Conservation (phyloP, 1,140 invertebrate species). For the Caerostris darwini region DNA sequence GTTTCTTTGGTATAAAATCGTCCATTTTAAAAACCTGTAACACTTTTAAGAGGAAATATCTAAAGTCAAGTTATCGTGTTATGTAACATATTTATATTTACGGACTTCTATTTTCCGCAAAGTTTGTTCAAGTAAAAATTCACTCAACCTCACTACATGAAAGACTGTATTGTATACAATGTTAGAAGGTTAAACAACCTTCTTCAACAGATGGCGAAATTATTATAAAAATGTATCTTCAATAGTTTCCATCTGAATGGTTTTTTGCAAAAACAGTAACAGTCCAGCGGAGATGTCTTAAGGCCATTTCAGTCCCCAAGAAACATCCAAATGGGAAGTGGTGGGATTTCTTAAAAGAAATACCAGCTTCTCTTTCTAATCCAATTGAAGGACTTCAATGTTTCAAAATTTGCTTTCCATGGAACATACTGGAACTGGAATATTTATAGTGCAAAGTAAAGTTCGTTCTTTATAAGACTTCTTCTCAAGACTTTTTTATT, state of each 20-base stretch:
- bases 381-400: conserved; percentile 54
- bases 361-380: conserved; percentile 40
- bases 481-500: conserved; percentile 36
- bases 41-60: too few species aligned
- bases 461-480: conserved; percentile 35
- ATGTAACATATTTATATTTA: too few species aligned
- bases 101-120: too few species aligned
- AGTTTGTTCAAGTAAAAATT: too few species aligned
- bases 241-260: background rate
- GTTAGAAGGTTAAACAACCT: background rate
- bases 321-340: conserved; percentile 2
- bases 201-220: background rate
- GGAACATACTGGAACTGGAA: conserved; percentile 3
- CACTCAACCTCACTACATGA: background rate
- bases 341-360: conserved; percentile 1
- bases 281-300: background rate
- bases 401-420: conserved; percentile 64
- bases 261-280: conserved; percentile 12
- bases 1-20: too few species aligned
- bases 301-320: conserved; percentile 19
- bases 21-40: too few species aligned
- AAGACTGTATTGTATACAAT: background rate
- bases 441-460: conserved; percentile 68
- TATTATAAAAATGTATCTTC: background rate
- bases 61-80: too few species aligned